Base-by-base conservation (phyloP, 2,113 vertebrate genomes). In the Rhabdomys dilectus region DNA sequence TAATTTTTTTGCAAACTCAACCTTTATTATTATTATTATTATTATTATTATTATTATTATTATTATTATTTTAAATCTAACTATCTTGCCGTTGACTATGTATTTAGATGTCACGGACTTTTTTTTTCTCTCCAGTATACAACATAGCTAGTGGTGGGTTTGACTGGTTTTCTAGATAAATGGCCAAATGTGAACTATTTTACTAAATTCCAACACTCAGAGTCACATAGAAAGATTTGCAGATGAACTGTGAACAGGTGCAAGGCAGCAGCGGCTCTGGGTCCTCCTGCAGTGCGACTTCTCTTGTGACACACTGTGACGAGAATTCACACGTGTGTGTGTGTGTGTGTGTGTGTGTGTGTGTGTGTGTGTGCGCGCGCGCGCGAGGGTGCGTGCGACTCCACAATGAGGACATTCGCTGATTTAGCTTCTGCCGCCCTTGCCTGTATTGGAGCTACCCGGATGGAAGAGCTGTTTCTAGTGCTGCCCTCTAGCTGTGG, bases 1-100 rank as follows among this genome's bases (percentile, higher is more conserved):
- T 95, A 81, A 85, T 89, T 91, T 84, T 73, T 68, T 66, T 89
- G 29, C n/a, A n/a, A 89, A 84, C 42, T 60, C 91, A 89, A 94
- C 58, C 48, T 94, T 73, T 93, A 80, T 64, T 16, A n/a, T n/a
- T 36, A 62, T 66, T 66, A n/a, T n/a, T 29, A 10, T 89, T 91
- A 87, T 95, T 85, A 62, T 66, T 66, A n/a, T n/a, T 29, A 10
- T 89, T 91, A 87, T 95, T 85, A n/a, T n/a, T 36, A 62, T 66
- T 66, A n/a, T n/a, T 29, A 10, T 89, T 91, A 87, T 95, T 85
- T 36, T 92, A 58, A 16, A 53, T 89, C 42, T 86, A 66, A 92
- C 60, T 66, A 31, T 10, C 60, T 86, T 48, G 39, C 16, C 34
- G 16, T 64, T 48, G 60, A 60, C 39, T 75, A 51, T 76, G 56